These are phyloP conservation scores for Carollia perspicillata DNA, from an alignment of 2,113 vertebrate species.

Conservation along the genomic window DNA sequence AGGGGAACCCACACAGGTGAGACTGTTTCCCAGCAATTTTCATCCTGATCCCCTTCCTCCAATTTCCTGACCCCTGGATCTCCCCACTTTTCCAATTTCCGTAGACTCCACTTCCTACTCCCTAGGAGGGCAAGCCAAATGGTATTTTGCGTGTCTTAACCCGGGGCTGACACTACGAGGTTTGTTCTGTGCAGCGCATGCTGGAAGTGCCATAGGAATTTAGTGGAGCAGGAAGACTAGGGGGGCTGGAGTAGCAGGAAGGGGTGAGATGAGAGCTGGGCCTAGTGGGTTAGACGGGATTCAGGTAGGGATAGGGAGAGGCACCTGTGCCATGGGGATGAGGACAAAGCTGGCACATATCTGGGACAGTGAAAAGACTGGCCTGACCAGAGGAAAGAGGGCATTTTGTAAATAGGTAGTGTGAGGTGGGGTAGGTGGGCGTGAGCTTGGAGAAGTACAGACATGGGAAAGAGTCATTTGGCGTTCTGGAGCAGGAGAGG, in stretches of 20 bases:
- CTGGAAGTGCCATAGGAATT: background rate
- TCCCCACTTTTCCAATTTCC: background rate
- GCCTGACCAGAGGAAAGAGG: background rate
- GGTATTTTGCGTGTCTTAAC: background rate
- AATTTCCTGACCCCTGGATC: background rate
- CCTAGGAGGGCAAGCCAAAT: background rate
- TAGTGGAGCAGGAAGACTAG: background rate
- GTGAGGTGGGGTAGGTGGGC: background rate
- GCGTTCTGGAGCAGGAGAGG: background rate
- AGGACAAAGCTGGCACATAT: no score
- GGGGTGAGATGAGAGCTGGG: background rate
- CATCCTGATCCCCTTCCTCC: background rate
- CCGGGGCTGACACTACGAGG: background rate
- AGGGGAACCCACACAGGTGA: slow-evolving; percentile 81
- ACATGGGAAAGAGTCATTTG: background rate
- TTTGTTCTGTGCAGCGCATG: background rate
- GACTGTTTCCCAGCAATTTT: background rate
- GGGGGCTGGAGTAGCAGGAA: background rate
- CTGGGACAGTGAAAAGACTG: background rate
- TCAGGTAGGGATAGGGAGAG: background rate
- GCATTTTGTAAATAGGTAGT: background rate
- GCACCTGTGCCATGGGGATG: background rate
- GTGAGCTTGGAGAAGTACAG: background rate
- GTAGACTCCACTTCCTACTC: background rate
- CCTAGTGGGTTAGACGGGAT: background rate